Percentiles rank a stretch among this genome's conserved stretches.
Evolutionary conservation across 2,113 vertebrate species (phyloP).

Genomic region (Colistium nudipinnis): DNA sequence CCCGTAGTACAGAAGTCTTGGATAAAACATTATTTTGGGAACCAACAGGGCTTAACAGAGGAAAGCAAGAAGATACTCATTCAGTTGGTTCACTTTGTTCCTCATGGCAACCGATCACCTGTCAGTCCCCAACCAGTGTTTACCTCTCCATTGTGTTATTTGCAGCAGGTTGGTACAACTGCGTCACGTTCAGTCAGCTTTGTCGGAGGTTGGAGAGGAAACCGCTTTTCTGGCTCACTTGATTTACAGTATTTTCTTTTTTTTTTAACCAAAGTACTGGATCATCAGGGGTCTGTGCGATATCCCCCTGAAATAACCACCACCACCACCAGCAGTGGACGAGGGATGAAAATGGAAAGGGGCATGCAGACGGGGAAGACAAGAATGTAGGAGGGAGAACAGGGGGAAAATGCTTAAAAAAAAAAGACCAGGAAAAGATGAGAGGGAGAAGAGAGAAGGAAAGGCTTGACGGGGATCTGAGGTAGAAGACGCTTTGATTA

Average conservation of each 20-base stretch:
- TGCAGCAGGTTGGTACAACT: constrained; percentile 11
- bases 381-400: constrained; percentile 3
- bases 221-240: constrained; percentile 26
- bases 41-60: neutral
- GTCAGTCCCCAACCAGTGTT: constrained; percentile 23
- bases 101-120: constrained; percentile 15
- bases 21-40: neutral
- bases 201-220: constrained; percentile 35
- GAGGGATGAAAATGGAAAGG: constrained; percentile 3
- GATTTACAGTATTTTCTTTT: constrained; percentile 38
- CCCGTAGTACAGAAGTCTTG: too few relatives aligned
- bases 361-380: constrained; percentile 3
- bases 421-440: constrained; percentile 6
- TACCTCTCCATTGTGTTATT: constrained; percentile 15
- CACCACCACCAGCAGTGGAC: constrained; percentile 4
- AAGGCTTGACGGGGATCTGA: constrained; percentile 32
- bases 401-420: neutral
- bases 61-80: neutral
- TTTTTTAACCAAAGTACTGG: constrained; percentile 14
- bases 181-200: constrained; percentile 25
- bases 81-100: constrained; percentile 23
- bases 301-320: constrained; percentile 30
- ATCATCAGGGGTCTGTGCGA: constrained; percentile 24
- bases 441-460: constrained; percentile 5
- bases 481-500: constrained; percentile 51